Evolutionary conservation across 2,113 vertebrate genomes (phyloP).

Genomic region (Cryptotis parvus): DNA sequence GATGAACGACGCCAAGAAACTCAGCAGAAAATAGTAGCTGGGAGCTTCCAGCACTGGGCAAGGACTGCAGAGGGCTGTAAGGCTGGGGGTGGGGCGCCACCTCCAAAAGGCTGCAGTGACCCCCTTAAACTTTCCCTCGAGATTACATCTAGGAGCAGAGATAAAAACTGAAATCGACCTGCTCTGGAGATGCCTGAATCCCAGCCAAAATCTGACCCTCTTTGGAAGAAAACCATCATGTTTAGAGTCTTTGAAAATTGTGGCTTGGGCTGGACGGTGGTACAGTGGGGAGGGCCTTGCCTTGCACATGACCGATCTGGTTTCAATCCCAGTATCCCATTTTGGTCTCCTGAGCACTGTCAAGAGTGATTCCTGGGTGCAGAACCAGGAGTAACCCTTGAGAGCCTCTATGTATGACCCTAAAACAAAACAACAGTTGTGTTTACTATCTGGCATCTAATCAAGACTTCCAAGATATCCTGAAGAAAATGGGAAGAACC

Average conservation of each 20-base stretch:
- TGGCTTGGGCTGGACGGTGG: no score
- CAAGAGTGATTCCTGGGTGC: background rate
- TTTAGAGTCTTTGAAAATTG: conserved; percentile 12
- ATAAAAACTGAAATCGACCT: background rate
- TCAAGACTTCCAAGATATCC: background rate
- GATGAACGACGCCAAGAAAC: conserved; percentile 3
- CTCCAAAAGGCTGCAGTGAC: background rate
- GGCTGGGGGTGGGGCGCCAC: background rate
- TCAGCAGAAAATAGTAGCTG: background rate
- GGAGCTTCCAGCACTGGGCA: background rate
- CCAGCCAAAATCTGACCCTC: background rate
- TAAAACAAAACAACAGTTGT: no score
- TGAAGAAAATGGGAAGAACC: conserved; percentile 4
- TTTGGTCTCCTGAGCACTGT: no score
- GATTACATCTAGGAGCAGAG: background rate
- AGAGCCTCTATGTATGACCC: no score
- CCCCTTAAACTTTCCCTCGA: background rate
- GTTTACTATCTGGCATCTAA: no score
- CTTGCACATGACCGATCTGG: no score
- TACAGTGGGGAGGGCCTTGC: no score
- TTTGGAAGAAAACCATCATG: background rate
- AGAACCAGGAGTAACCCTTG: no score
- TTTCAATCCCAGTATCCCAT: no score
- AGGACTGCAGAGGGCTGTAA: background rate
- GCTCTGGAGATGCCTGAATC: background rate